These are phyloP conservation scores for Meriones unguiculatus DNA, from an alignment of 2,113 vertebrate genomes.

Conservation along the genomic window DNA sequence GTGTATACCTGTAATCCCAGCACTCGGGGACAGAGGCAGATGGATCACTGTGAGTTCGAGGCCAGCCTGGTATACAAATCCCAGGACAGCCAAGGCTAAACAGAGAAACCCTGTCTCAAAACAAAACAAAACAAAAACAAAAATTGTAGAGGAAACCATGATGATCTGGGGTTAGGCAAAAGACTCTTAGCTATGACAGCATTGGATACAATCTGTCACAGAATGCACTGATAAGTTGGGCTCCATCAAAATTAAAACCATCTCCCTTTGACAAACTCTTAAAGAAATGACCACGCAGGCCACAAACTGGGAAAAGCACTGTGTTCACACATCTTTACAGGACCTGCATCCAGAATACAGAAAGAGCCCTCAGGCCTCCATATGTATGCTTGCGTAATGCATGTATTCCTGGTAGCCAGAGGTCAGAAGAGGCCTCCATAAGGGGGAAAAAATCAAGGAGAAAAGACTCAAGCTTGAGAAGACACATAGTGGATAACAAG, in stretches of 20 bases:
- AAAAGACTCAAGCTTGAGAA: neutral
- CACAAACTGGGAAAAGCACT: neutral
- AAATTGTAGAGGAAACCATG: neutral
- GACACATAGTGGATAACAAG: neutral
- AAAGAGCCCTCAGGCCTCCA: neutral
- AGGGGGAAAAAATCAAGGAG: slow-evolving; percentile 2
- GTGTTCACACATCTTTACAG: neutral
- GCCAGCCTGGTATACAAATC: too few species aligned
- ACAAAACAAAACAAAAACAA: neutral
- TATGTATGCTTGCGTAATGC: neutral
- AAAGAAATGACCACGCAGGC: slow-evolving; percentile 23
- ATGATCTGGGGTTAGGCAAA: neutral
- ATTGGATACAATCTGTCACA: neutral
- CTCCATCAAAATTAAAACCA: slow-evolving; percentile 56
- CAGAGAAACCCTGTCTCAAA: neutral
- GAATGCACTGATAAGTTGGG: slow-evolving; percentile 1
- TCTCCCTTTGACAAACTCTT: neutral
- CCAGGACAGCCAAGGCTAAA: too few species aligned
- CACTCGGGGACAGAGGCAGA: too few species aligned
- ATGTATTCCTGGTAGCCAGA: neutral
- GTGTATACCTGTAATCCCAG: too few species aligned
- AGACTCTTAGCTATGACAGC: neutral
- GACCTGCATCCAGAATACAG: neutral
- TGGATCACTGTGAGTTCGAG: too few species aligned
- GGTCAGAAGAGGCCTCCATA: neutral